Base-by-base conservation (phyloP, 2,797 vertebrate species). In the Gadopsis marmoratus region DNA sequence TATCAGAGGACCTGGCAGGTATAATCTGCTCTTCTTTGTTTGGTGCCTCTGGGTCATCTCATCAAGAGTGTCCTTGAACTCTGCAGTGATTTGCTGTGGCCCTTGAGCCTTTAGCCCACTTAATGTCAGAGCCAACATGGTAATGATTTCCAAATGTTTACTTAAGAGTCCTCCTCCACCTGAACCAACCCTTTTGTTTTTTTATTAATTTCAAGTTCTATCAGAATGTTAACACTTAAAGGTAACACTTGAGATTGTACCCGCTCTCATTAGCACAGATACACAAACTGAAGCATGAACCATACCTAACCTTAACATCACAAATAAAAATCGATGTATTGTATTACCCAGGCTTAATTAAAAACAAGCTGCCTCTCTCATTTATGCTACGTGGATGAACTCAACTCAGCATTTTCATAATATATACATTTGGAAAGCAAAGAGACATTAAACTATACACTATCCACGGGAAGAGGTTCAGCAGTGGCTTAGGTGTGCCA, bases 21-120 rank as follows among this genome's bases (percentile, higher is more conserved):
- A 31, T 61, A 69, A 75, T 74, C 48, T 79, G 71, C 60, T 81
- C 50, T 6, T 67, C 55, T 70, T 83, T 66, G 68, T 84, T 78
- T 78, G 53, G 37, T 37, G 74, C 78, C 65, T 66, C 64, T 35
- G 71, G 65, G 54, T 82, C 62, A 68, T 70, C 56, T 71, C 62
- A 74, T 39, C 63, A 77, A 21, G n/a, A 4, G 4, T 56, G 69
- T 68, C 60, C 41, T 19, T 77, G 61, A 47, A 76, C 65, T 82
- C 74, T 41, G 29, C 4, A n/a, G 54, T 45, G 58, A 59, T 78
- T 81, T 80, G 11, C 51, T 64, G 70, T 83, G 45, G 65, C 53
- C 68, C 53, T 72, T 50, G 66, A 79, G 78, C 72, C 47, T 48
- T 69, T 66, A n/a, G 29, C 48, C 56, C 23, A 61, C 21, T 65